A percentile compares a stretch with the other conserved stretches of the same genome.
These are phyloP conservation scores for Anadara kagoshimensis DNA, from an alignment of 1,140 invertebrate genomes.

Conservation along the genomic window DNA sequence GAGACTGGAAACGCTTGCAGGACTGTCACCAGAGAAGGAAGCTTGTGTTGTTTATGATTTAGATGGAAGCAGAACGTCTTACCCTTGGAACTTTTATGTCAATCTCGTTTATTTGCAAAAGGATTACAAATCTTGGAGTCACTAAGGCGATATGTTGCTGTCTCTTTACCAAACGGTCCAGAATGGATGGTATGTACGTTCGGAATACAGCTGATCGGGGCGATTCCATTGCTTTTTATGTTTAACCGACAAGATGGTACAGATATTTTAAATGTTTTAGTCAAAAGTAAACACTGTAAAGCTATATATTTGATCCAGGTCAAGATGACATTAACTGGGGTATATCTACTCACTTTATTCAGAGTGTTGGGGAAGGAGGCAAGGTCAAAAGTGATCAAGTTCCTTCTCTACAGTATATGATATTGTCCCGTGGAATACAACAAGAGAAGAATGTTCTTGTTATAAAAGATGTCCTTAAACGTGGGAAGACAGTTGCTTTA, in stretches of 20 bases:
- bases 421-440: not conserved
- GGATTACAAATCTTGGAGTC: not conserved
- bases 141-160: not conserved
- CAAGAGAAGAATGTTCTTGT: not conserved
- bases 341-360: not conserved
- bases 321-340: not conserved
- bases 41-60: not conserved
- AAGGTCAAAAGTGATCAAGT: not conserved
- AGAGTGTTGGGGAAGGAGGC: not conserved
- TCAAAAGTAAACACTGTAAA: constrained; percentile 1
- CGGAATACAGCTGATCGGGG: constrained; percentile 7
- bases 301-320: constrained; percentile 1
- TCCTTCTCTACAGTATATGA: not conserved
- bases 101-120: not conserved
- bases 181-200: constrained; percentile 12
- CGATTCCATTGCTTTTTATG: constrained; percentile 1
- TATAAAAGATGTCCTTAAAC: not conserved
- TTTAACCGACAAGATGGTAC: constrained; percentile 1
- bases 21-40: not conserved
- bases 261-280: constrained; percentile 8
- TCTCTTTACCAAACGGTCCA: constrained; percentile 1
- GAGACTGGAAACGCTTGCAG: not conserved
- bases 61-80: not conserved
- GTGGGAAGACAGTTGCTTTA: not conserved
- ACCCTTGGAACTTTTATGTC: not conserved